A percentile compares a stretch with the other conserved stretches of the same genome.
Evolutionary conservation across 2,797 vertebrate genomes (phyloP).

Genomic region (Cetoscarus ocellatus): DNA sequence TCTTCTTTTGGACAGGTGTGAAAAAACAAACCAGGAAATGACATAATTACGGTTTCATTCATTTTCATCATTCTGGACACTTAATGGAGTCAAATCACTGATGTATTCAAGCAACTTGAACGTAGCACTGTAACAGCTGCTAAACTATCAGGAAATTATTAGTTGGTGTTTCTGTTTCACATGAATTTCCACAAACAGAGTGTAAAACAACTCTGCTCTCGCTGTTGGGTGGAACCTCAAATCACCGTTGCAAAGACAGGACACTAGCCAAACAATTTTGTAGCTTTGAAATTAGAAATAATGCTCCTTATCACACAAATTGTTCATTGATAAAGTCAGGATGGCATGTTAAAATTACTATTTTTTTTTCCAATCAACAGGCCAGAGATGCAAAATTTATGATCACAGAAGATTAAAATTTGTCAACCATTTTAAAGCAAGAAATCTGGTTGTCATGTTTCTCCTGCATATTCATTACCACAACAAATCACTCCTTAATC

Average conservation of each 20-base stretch:
- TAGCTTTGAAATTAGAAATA: no score
- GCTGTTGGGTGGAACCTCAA: no score
- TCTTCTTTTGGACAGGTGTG: not conserved
- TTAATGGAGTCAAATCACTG: not conserved
- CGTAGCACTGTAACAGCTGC: not conserved
- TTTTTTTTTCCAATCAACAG: not conserved
- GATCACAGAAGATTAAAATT: not conserved
- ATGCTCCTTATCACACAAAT: not conserved
- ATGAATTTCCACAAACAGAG: not conserved
- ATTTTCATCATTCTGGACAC: constrained; percentile 13
- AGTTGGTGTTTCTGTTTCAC: not conserved
- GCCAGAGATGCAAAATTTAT: not conserved
- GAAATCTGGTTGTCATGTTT: not conserved
- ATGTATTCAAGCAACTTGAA: constrained; percentile 13
- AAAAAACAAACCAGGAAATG: constrained; percentile 5
- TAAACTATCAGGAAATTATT: no score
- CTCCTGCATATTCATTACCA: not conserved
- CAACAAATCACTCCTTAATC: not conserved
- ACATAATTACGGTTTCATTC: not conserved
- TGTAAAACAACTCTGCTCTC: no score
- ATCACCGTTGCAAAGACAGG: no score
- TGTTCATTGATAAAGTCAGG: no score
- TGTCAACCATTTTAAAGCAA: not conserved
- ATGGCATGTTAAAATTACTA: no score
- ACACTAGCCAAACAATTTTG: not conserved